Percentiles rank a stretch among this genome's conserved stretches.
Conservation (phyloP, 1,140 invertebrate species). For the Camponotus vicinus region DNA sequence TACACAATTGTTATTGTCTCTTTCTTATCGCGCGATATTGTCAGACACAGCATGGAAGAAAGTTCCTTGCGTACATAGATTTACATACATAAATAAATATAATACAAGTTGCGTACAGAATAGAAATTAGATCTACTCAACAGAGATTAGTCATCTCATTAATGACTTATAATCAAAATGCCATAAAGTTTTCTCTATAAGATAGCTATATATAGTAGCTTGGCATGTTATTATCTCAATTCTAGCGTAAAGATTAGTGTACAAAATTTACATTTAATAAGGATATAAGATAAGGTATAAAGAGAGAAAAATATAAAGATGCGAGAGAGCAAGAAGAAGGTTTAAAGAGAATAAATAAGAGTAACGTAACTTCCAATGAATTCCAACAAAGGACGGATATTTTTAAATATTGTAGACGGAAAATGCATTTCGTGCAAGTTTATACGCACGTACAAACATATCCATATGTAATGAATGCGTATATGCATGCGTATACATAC, state of each 20-base stretch:
- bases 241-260: neutral
- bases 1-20: neutral
- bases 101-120: neutral
- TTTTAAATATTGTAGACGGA: constrained; percentile 67
- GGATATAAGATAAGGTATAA: no score
- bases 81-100: neutral
- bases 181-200: neutral
- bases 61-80: neutral
- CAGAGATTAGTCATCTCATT: constrained; percentile 37
- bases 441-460: neutral
- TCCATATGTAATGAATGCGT: constrained; percentile 49
- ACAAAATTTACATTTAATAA: neutral
- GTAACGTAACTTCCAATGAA: constrained; percentile 56
- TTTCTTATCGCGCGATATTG: constrained; percentile 26
- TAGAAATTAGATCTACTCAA: neutral
- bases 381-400: constrained; percentile 39
- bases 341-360: neutral
- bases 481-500: constrained; percentile 19
- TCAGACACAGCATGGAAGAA: neutral
- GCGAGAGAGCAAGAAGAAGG: neutral
- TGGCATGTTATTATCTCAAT: neutral
- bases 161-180: constrained; percentile 20
- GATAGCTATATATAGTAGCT: neutral
- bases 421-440: constrained; percentile 27
- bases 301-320: neutral